phyloP scores from a whole-genome alignment of 2,888 invertebrate species.

The Euplexia lucipara region DNA sequence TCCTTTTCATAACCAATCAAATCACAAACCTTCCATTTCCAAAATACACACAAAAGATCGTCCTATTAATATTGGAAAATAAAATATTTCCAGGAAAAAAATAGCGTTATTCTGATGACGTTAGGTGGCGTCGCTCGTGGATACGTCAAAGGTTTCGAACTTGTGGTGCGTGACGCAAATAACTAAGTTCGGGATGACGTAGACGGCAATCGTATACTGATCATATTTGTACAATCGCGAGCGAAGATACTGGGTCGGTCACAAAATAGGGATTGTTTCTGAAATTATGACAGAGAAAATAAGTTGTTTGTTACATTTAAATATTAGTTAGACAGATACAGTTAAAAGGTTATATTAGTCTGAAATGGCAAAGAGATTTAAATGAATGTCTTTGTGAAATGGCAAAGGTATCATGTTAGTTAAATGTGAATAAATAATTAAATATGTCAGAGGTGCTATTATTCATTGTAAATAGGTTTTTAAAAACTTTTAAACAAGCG shows the following conservation, averaged over 20 bases:
- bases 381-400: too few species aligned
- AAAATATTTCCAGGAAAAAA: slow-evolving; percentile 4
- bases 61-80: neutral
- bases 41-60: neutral
- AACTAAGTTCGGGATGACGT: slow-evolving; percentile 34
- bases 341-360: too few species aligned
- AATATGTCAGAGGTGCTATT: too few species aligned
- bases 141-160: slow-evolving; percentile 40
- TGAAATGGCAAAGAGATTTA: too few species aligned
- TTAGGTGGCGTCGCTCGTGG: slow-evolving; percentile 5
- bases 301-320: too few species aligned
- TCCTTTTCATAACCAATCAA: neutral
- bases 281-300: too few species aligned
- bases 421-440: too few species aligned
- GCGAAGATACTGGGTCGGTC: neutral
- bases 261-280: neutral
- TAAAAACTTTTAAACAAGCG: too few species aligned
- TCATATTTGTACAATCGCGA: neutral
- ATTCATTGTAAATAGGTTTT: too few species aligned
- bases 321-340: too few species aligned
- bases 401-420: too few species aligned
- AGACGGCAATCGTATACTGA: slow-evolving; percentile 7
- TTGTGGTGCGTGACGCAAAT: slow-evolving; percentile 40
- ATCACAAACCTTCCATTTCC: neutral
- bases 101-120: slow-evolving; percentile 28